Base-by-base conservation (phyloP, 2,797 vertebrate genomes). In the Oreochromis grahami region DNA sequence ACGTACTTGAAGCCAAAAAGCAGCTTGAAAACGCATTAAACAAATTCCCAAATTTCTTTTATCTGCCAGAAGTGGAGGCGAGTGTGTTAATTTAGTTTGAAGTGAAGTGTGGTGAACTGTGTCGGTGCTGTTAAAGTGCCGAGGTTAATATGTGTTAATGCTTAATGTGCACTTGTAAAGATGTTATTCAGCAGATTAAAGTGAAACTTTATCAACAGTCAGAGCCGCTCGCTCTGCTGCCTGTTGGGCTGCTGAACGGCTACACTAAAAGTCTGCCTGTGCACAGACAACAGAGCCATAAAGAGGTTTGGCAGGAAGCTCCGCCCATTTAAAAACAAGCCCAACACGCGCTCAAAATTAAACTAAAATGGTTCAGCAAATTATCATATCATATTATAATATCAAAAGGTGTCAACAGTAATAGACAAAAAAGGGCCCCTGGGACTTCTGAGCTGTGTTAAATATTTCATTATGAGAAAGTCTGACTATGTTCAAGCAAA, bases 91-190 rank as follows among this genome's bases (percentile, higher is more conserved):
- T 93, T 84, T 76, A 72, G 77, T 78, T 72, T 79, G 74, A 85
- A 92, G 86, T 87, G 85, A 86, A 86, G 77, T 21, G 78, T 51
- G 86, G 80, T 81, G 84, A 89, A 85, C 87, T 65, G 86, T 88
- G 88, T 76, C 83, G 36, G 85, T 24, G 89, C 79, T 79, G 87
- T 65, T n/a, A 90, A 91, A 92, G 88, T 78, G 87, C 38, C 41
- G 32, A 55, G 91, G 90, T 93, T 91, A 94, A 94, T 91, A 91
- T 45, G 80, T 88, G 90, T 95, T 91, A 94, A 94, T 92, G 92
- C 84, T 83, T 89, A 82, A 92, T 92, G 92, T 24, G 58, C 88
- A 87, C 87, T 90, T 84, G 90, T 88, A 88, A 81, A 91, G 89
- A 84, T 89, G 89, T 89, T 85, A 84, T 48, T 81, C 32, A 2